Evolutionary conservation across 1,140 invertebrate genomes (phyloP), one percentile per base, ranked within the genome.

Genomic region (Cryptotermes secundus): DNA sequence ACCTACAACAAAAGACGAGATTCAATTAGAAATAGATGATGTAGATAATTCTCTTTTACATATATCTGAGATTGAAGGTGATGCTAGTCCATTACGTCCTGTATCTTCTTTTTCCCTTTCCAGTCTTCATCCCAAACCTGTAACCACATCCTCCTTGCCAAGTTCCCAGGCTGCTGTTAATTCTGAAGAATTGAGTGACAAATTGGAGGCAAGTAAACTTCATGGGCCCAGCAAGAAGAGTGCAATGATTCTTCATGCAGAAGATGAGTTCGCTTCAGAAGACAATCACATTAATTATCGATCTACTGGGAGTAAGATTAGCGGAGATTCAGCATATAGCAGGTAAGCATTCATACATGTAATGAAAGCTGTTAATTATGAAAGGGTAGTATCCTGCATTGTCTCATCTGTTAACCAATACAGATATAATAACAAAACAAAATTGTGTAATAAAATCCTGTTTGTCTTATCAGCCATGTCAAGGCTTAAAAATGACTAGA

Each of bases 301-400:
- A 26, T 87, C 85, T 88, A 87, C 86, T 88, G 89, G 83, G 84
- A 86, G 85, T 26, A 90, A 90, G 85, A 87, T 90, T 38, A 93
- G 91, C 85, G 91, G 89, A 0, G 94, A 95, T 88, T 95, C 94
- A 0, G 94, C 94, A 3, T 94, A 94, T 86, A 93, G 93, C 90
- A 94, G 94, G 94, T 94, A 87, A 90, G 87, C 34, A 79, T n/a
- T 14, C 59, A 31, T 31, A 49, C 1, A 19, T 19, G 3, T 49
- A 49, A 3, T 49, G 22, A 49, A 16, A 49, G 14, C 19, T 49
- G 45, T 19, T 49, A 14, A 49, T 14, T 49, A 4, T 19, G 45
- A 22, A 49, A 49, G 14, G 45, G 12, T 19, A 19, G 45, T 19
- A 49, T 49, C 45, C 45, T 19, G 9, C 45, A 12, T 22, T 19